These are phyloP conservation scores for Apoderus coryli DNA, from an alignment of 2,888 invertebrate genomes.

Conservation along the genomic window DNA sequence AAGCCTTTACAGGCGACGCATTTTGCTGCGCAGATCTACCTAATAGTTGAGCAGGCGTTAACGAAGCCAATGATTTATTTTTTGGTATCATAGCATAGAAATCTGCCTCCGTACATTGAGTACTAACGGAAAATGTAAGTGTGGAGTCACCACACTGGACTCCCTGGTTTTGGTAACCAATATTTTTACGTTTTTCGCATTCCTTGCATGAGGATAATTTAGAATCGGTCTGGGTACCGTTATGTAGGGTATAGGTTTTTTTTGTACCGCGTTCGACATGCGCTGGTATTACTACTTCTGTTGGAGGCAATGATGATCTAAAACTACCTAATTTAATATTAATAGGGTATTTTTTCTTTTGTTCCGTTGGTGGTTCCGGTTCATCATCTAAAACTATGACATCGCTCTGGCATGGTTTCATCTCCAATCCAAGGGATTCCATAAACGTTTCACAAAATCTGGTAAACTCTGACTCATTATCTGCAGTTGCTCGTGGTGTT, in stretches of 20 bases:
- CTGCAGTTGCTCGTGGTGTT: no score
- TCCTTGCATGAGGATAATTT: slow-evolving; percentile 20
- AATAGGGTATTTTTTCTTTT: slow-evolving; percentile 8
- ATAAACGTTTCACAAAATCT: slow-evolving; percentile 13
- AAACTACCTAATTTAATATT: slow-evolving; percentile 1
- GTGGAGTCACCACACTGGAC: slow-evolving; percentile 20
- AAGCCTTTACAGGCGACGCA: no score
- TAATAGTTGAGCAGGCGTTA: slow-evolving; percentile 31
- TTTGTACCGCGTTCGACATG: no score
- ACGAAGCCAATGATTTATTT: slow-evolving; percentile 28
- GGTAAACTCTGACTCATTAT: slow-evolving; percentile 10
- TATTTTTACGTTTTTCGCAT: slow-evolving; percentile 24
- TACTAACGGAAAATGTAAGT: slow-evolving; percentile 22
- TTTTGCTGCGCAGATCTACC: slow-evolving; percentile 18
- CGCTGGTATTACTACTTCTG: slow-evolving; percentile 5
- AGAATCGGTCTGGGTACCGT: slow-evolving; percentile 23
- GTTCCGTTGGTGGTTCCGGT: slow-evolving; percentile 8
- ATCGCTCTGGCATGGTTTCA: no score
- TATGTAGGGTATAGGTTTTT: no score
- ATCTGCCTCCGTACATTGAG: slow-evolving; percentile 29
- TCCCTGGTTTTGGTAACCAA: slow-evolving; percentile 18
- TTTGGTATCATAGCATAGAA: slow-evolving; percentile 21
- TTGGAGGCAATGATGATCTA: slow-evolving; percentile 2
- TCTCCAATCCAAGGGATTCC: slow-evolving; percentile 9
- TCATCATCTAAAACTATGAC: no score